Percentiles rank a stretch among this genome's conserved stretches.
phyloP scores from a whole-genome alignment of 2,797 vertebrate genomes.

The Crypturellus tataupa region DNA sequence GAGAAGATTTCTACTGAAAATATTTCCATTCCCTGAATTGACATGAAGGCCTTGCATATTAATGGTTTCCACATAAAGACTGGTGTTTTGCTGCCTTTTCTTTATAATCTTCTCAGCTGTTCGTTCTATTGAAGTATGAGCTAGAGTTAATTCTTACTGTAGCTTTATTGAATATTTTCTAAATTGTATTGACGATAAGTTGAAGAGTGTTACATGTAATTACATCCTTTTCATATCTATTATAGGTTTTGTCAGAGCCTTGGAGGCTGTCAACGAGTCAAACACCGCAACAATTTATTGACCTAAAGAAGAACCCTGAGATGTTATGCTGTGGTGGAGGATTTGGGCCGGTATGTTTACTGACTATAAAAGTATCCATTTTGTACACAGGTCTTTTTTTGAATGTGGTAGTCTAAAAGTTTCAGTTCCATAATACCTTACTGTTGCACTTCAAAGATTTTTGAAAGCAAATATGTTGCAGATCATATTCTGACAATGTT shows the following conservation, averaged over 20 bases:
- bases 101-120: background rate
- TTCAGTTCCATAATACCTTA: background rate
- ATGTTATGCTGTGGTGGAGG: conserved; percentile 92
- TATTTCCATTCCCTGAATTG: background rate
- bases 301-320: conserved; percentile 89
- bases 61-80: background rate
- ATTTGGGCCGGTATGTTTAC: conserved; percentile 92
- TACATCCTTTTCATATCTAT: background rate
- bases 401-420: background rate
- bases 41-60: background rate
- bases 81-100: background rate
- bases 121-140: background rate
- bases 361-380: background rate
- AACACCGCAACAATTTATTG: conserved; percentile 91
- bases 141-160: background rate
- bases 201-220: background rate
- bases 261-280: conserved; percentile 98
- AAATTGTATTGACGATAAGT: background rate
- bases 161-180: background rate
- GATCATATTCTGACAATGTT: no score
- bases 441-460: background rate
- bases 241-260: conserved; percentile 93
- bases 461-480: background rate
- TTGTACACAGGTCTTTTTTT: background rate
- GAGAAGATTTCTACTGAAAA: background rate